Evolutionary conservation across 2,797 vertebrate species (phyloP).

Genomic region (Alauda arvensis): DNA sequence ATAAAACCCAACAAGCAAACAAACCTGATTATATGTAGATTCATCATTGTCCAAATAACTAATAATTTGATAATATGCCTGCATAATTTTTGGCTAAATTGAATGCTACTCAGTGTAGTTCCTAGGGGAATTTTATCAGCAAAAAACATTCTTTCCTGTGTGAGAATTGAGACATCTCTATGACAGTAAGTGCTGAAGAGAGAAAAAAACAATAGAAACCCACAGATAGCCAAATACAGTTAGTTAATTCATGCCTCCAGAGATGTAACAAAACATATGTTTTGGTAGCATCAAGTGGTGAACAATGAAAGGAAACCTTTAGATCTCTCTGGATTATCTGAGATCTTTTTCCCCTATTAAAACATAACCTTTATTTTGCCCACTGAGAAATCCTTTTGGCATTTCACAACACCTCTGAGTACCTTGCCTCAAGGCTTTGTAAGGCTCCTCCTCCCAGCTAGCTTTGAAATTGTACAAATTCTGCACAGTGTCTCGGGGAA

Average conservation of each 20-base stretch:
- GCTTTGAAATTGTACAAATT: constrained; percentile 29
- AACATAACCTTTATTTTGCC: constrained; percentile 48
- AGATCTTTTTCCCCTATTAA: neutral
- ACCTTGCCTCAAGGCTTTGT: neutral
- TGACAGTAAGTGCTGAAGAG: constrained; percentile 5
- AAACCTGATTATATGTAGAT: neutral
- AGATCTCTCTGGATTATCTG: constrained; percentile 27
- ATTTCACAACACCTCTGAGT: constrained; percentile 41
- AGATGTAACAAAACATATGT: constrained; percentile 29
- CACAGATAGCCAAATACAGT: neutral
- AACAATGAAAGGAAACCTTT: neutral
- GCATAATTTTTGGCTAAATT: constrained; percentile 24
- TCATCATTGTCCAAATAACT: constrained; percentile 16
- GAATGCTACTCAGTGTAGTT: constrained; percentile 4
- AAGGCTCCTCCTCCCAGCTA: neutral
- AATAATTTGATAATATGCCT: constrained; percentile 36
- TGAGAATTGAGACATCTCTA: constrained; percentile 49
- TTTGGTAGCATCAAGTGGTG: neutral
- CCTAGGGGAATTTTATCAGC: constrained; percentile 44
- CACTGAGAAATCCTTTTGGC: constrained; percentile 19
- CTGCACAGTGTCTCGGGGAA: neutral
- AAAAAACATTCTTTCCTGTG: constrained; percentile 36
- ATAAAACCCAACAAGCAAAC: neutral
- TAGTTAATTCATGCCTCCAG: constrained; percentile 13
- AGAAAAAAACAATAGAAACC: constrained; percentile 5